Evolutionary conservation across 1,140 invertebrate genomes (phyloP), one percentile per base, ranked within the genome.

Genomic region (Adoxophyes honmai): DNA sequence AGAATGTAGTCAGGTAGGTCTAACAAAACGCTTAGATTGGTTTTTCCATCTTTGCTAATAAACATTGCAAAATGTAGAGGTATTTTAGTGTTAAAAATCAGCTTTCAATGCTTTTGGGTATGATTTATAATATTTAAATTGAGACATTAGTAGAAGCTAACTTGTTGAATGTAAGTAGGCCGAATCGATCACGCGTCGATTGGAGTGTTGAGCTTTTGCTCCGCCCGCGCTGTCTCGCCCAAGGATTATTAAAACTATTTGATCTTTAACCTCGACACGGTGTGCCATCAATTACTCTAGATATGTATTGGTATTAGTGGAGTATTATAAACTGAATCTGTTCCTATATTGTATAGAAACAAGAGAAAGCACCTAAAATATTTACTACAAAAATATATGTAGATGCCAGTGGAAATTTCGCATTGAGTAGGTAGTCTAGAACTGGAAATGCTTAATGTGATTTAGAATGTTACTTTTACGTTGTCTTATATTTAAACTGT

Each of bases 131-230:
- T 18, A 16, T 48, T 21, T 21, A 48, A 48, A 48, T 48, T 21
- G n/a, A 48, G 16, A 6, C 16, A 48, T 48, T 48, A 48, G 21
- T 48, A 16, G 42, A 13, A 21, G 9, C 39, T 44, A 44, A 44
- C 39, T 28, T 48, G 42, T 48, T 48, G 42, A 48, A n/a, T 48
- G 38, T 62, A 71, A 74, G 66, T 76, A 69, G 71, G 74, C 38
- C 74, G 57, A 72, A 74, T 73, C 60, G 67, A 77, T 74, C 71
- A 70, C 61, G 65, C 61, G 58, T 52, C 57, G 59, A 68, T 57
- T 63, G 60, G 44, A 54, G 62, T 68, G 62, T 70, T 70, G 52
- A 63, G 60, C 64, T 56, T 51, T 35, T 57, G 42, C 39, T 64
- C 59, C 58, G 48, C 39, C 48, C 36, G 42, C 9, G 21, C 42